These are phyloP conservation scores for Zaprionus lineosus DNA, from an alignment of 2,888 invertebrate species.

Conservation along the genomic window DNA sequence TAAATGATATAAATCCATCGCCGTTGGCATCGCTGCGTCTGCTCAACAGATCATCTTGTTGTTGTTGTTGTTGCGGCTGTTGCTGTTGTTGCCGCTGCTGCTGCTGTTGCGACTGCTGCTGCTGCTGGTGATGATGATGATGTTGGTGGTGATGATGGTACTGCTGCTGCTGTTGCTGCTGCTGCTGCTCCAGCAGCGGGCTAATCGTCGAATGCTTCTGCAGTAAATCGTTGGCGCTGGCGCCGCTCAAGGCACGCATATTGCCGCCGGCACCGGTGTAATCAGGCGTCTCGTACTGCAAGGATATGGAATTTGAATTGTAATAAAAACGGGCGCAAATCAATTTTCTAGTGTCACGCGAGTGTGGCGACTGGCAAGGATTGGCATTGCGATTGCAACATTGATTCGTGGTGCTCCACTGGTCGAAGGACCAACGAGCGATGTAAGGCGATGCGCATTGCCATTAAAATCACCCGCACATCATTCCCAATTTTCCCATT, in stretches of 20 bases:
- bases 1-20: constrained; percentile 74
- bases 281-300: constrained; percentile 74
- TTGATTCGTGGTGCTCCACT: no score
- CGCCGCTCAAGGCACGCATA: constrained; percentile 73
- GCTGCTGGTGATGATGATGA: constrained; percentile 73
- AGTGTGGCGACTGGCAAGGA: constrained; percentile 10
- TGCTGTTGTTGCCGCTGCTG: constrained; percentile 75
- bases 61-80: constrained; percentile 61
- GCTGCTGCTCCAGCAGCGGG: constrained; percentile 83
- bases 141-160: constrained; percentile 60
- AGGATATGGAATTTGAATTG: constrained; percentile 37
- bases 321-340: constrained; percentile 51
- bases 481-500: no score
- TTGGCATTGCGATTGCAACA: constrained; percentile 50
- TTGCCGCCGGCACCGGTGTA: constrained; percentile 50
- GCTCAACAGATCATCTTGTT: constrained; percentile 73
- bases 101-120: constrained; percentile 82
- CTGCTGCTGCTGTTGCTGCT: constrained; percentile 64
- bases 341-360: constrained; percentile 26
- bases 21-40: constrained; percentile 61
- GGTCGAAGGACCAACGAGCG: no score
- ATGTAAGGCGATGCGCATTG: no score
- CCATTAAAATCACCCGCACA: no score
- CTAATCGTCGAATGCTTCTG: constrained; percentile 85
- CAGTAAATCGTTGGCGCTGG: constrained; percentile 82